phyloP scores from a whole-genome alignment of 2,888 invertebrate genomes.

The Ashinkailepas kermadecensis region DNA sequence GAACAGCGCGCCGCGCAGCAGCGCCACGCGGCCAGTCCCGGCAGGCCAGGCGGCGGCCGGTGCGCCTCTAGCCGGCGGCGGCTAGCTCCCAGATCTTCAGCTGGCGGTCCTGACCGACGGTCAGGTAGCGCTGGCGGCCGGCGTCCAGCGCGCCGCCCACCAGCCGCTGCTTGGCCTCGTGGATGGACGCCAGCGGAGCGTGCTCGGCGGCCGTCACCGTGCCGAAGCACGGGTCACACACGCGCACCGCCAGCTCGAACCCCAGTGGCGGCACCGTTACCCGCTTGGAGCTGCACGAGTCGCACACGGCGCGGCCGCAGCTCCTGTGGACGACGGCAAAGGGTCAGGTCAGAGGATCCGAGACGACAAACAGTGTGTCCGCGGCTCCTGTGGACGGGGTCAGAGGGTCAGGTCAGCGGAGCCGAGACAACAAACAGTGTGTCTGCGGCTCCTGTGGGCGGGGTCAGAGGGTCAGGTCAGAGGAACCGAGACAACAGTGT shows the following conservation, averaged over 20 bases:
- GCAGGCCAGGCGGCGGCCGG: background rate
- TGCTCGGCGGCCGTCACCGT: constrained; percentile 56
- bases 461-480: background rate
- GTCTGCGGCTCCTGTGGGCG: constrained; percentile 49
- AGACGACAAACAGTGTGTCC: background rate
- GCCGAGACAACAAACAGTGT: background rate
- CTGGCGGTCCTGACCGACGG: constrained; percentile 89
- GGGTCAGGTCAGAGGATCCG: background rate
- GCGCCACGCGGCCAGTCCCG: too few species aligned
- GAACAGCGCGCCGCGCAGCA: too few species aligned
- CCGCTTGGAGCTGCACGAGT: constrained; percentile 77
- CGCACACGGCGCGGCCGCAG: constrained; percentile 94
- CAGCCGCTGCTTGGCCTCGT: constrained; percentile 89
- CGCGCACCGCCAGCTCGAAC: constrained; percentile 93
- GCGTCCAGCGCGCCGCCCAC: constrained; percentile 83
- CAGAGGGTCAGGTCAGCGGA: background rate
- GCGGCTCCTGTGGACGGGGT: background rate
- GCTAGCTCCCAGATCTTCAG: constrained; percentile 78
- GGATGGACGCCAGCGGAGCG: constrained; percentile 78
- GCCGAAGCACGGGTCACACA: constrained; percentile 85
- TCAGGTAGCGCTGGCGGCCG: constrained; percentile 74
- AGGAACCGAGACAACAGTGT: background rate
- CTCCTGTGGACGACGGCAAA: constrained; percentile 36
- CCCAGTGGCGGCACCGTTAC: constrained; percentile 92
- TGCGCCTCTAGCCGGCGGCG: background rate